Conservation (phyloP, 2,797 vertebrate species). For the Mus minutoides region DNA sequence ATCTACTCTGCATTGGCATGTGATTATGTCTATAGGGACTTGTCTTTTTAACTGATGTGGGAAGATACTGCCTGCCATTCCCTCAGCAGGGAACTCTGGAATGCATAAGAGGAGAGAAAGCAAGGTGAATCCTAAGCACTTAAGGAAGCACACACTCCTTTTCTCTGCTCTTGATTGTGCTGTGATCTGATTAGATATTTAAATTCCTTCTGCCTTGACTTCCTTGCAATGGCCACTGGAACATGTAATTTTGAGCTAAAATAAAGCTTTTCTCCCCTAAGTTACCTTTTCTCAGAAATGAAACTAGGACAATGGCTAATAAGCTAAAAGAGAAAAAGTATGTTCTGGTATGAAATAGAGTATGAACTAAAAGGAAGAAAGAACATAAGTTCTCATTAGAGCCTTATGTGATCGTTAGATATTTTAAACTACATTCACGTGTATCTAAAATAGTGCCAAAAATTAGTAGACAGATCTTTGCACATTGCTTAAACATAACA, state of each 20-base stretch:
- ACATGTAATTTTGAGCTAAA: neutral
- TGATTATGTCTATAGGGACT: neutral
- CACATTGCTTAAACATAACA: slow-evolving; percentile 33
- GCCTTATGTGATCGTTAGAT: neutral
- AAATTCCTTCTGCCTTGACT: neutral
- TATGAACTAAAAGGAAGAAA: neutral
- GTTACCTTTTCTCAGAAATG: neutral
- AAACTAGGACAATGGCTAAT: neutral
- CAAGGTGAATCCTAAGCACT: neutral
- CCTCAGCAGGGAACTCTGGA: too few species aligned
- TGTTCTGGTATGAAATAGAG: neutral
- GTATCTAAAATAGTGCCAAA: neutral
- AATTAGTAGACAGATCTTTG: neutral
- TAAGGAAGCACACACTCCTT: neutral
- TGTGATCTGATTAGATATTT: neutral
- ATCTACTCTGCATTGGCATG: neutral
- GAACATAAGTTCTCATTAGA: neutral
- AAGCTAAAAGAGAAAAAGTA: neutral
- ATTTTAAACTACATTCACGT: neutral
- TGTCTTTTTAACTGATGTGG: neutral
- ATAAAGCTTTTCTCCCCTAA: neutral
- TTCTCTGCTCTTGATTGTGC: neutral
- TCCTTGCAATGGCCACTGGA: neutral
- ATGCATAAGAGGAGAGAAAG: neutral
- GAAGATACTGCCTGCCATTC: neutral